Percentiles rank a stretch among this genome's conserved stretches.
These are phyloP conservation scores for Plotosus lineatus DNA, from an alignment of 2,113 vertebrate species.

Conservation along the genomic window DNA sequence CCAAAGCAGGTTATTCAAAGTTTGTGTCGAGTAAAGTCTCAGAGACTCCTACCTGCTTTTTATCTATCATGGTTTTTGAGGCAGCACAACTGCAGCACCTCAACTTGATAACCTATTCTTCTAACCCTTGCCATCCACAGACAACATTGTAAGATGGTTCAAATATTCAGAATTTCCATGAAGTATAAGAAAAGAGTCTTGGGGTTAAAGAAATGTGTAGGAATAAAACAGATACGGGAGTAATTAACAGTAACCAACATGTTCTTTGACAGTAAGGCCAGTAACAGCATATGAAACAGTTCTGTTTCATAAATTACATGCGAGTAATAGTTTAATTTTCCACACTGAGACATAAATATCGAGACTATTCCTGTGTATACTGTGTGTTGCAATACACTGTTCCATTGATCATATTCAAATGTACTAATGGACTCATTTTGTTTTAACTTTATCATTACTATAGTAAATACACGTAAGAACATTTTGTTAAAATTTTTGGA, in stretches of 20 bases:
- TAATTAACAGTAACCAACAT: conserved; percentile 35
- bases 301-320: not conserved
- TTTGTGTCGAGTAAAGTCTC: conserved; percentile 43
- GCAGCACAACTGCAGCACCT: conserved; percentile 18
- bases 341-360: not conserved
- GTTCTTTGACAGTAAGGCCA: conserved; percentile 63
- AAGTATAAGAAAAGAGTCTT: conserved; percentile 17
- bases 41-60: conserved; percentile 30
- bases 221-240: conserved; percentile 21
- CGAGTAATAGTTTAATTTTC: not conserved
- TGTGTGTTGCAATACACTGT: too few relatives aligned
- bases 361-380: not conserved
- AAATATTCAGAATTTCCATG: conserved; percentile 7
- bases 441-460: too few relatives aligned
- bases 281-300: conserved; percentile 56
- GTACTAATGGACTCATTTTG: too few relatives aligned
- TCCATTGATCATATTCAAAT: too few relatives aligned
- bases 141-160: not conserved
- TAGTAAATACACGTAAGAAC: too few relatives aligned
- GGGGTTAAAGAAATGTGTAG: conserved; percentile 11
- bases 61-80: conserved; percentile 35
- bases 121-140: conserved; percentile 25
- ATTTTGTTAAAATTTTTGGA: too few relatives aligned
- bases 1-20: conserved; percentile 47
- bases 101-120: conserved; percentile 34